phyloP scores from a whole-genome alignment of 2,797 vertebrate genomes.

The Meriones psammophilus region DNA sequence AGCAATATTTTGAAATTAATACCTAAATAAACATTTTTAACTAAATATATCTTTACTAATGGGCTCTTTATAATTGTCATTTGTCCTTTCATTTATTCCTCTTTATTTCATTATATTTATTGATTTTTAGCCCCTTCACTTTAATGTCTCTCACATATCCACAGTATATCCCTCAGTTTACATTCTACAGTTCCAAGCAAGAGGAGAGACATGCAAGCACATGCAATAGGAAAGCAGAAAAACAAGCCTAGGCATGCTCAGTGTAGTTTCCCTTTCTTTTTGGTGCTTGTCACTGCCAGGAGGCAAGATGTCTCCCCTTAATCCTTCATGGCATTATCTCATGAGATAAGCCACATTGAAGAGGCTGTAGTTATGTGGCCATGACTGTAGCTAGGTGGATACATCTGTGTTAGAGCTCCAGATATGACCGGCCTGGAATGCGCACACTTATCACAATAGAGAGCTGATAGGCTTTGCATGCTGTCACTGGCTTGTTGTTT shows the following conservation, averaged over 20 bases:
- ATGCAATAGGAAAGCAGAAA: neutral
- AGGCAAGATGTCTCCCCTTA: accelerated
- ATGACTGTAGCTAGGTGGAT: neutral
- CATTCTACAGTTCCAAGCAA: neutral
- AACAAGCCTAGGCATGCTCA: neutral
- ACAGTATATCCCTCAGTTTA: neutral
- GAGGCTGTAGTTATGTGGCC: neutral
- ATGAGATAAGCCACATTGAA: neutral
- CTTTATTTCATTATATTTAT: slow-evolving; percentile 37
- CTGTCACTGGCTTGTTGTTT: neutral
- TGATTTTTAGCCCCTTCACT: neutral
- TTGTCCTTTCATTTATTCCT: neutral
- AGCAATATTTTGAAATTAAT: neutral
- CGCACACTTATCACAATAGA: neutral
- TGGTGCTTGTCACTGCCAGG: neutral
- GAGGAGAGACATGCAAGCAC: accelerated
- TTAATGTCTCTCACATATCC: neutral
- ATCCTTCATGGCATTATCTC: neutral
- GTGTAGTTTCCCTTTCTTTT: neutral
- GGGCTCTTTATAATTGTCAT: neutral
- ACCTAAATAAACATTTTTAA: neutral
- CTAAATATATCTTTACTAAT: neutral
- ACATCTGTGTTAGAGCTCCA: neutral
- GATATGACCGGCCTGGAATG: neutral
- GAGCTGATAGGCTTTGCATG: neutral